Evolutionary conservation across 2,113 vertebrate species (phyloP).

Genomic region (Motacilla tschutschensis): DNA sequence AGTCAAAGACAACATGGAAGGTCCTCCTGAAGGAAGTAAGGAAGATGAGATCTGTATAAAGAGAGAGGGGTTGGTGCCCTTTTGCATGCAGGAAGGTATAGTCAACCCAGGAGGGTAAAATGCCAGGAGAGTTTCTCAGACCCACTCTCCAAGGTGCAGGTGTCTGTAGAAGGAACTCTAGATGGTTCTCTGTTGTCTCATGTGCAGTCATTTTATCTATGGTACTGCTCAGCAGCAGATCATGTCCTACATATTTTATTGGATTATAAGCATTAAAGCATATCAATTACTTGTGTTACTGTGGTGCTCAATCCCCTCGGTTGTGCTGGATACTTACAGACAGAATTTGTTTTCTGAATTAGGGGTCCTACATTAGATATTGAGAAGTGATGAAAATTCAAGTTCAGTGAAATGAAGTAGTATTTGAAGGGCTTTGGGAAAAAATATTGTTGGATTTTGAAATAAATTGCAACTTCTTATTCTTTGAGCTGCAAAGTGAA

Average conservation of each 20-base stretch:
- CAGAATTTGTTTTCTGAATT: background rate
- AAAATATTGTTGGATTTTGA: constrained; percentile 12
- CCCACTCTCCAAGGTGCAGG: background rate
- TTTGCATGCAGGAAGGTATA: background rate
- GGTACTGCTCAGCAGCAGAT: background rate
- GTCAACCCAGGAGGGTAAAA: background rate
- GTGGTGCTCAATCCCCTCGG: background rate
- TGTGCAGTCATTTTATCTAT: background rate
- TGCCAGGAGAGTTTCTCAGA: background rate
- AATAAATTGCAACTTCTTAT: constrained; percentile 22
- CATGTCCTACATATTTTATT: background rate
- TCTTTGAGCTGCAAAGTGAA: background rate
- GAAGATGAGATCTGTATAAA: background rate
- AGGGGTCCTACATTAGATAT: background rate
- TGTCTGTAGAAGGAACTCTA: background rate
- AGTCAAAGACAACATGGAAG: background rate
- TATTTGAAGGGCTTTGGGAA: constrained; percentile 1
- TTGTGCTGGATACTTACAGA: background rate
- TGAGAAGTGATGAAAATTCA: background rate
- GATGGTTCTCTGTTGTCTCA: background rate
- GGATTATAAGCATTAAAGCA: background rate
- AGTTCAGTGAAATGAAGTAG: background rate
- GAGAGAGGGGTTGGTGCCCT: background rate
- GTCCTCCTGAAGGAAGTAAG: background rate
- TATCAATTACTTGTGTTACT: background rate